A percentile compares a stretch with the other conserved stretches of the same genome.
Evolutionary conservation across 2,113 vertebrate species (phyloP).

Genomic region (Todiramphus saurophagus): DNA sequence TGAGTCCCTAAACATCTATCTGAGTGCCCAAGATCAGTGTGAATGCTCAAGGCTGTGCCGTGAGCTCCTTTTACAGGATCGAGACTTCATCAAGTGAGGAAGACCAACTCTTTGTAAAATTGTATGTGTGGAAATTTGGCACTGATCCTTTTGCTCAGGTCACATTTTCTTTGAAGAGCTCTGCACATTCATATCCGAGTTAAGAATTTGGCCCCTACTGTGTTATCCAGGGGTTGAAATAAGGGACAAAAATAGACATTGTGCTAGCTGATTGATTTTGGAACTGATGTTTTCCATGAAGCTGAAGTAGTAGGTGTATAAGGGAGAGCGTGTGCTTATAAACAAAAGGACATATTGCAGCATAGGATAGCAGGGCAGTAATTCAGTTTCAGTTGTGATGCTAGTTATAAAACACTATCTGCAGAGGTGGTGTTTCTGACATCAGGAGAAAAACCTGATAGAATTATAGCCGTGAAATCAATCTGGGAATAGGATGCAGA

Average conservation of each 20-base stretch:
- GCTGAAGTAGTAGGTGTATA: background rate
- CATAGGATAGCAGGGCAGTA: conserved; percentile 41
- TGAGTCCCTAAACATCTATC: background rate
- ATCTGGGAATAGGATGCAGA: conserved; percentile 68
- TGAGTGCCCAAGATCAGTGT: background rate
- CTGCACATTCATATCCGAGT: background rate
- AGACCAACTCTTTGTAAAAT: background rate
- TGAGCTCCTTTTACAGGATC: background rate
- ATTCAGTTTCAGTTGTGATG: conserved; percentile 51
- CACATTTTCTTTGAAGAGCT: background rate
- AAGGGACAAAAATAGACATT: background rate
- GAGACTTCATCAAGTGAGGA: background rate
- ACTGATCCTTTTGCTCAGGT: background rate
- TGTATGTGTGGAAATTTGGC: background rate
- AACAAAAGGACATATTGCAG: conserved; percentile 38
- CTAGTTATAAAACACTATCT: conserved; percentile 65
- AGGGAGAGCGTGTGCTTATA: conserved; percentile 28
- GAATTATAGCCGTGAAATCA: conserved; percentile 74
- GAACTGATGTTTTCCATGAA: conserved; percentile 18
- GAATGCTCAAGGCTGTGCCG: background rate
- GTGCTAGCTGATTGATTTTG: conserved; percentile 47
- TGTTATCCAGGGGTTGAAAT: background rate
- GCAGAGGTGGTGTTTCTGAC: conserved; percentile 62
- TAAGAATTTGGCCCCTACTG: background rate
- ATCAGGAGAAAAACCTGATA: conserved; percentile 66